Evolutionary conservation across 2,113 vertebrate species (phyloP), one percentile per base, ranked within the genome.

Genomic region (Dipodomys ordii): DNA sequence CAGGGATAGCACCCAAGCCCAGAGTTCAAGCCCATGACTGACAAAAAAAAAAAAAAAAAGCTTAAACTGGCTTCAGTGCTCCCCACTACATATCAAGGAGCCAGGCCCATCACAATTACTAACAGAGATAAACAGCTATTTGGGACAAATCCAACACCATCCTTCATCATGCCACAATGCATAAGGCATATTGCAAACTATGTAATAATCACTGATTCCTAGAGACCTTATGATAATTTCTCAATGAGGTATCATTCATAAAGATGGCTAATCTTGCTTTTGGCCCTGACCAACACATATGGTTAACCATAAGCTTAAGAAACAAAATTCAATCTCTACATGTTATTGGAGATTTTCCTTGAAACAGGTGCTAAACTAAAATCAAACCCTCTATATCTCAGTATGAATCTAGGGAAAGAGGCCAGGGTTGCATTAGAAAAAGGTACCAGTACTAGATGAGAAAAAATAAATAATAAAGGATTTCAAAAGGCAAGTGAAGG

Each of bases 401-500:
- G 25, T 60, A 13, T 72, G 64, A 94, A 93, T 65, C 69, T 78
- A 88, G 88, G 30, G 32, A 86, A 93, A 92, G 53, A 95, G 73
- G 23, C 62, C 91, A 91, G 18, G 69, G 30, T 67, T 97, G 53
- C 35, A 90, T 91, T 76, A 94, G 78, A 94, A 92, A 84, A 85
- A 85, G 44, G 53, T 60, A 87, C 15, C 73, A 79, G 68, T 27
- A 74, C 18, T 32, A 83, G 46, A 83, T 67, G 39, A 94, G 73
- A 91, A 80, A 94, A 72, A 93, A 79, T 1, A 65, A 68, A 95
- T 93, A 89, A 32, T 27, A 80, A 62, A 83, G 90, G 95, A 91
- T 88, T 73, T 78, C 53, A 57, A 93, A 95, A 95, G 85, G 71
- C 82, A 93, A 77, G 71, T 27, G 65, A 94, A 92, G 69, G 81